Percentiles rank a stretch among this genome's conserved stretches.
These are phyloP conservation scores for Mus musculus DNA, from an alignment of 2,113 vertebrate genomes.

Conservation along the genomic window GRCm39 chr15:88180501-88181000, in stretches of 20 bases:
- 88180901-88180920: neutral
- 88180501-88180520: neutral
- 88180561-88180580: accelerated
- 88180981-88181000: neutral
- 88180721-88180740: neutral
- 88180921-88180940: no score
- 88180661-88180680: neutral
- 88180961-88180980: neutral
- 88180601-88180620: neutral
- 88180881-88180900: neutral
- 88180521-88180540: no score
- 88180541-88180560: neutral
- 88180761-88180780: neutral
- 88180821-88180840: neutral
- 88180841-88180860: neutral
- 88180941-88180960: neutral
- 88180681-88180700: neutral
- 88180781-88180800: neutral
- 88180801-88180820: neutral
- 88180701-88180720: neutral
- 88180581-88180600: neutral
- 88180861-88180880: neutral
- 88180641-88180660: no score
- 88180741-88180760: neutral
- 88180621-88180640: accelerated